A percentile compares a stretch with the other conserved stretches of the same genome.
phyloP scores from a whole-genome alignment of 1,140 invertebrate species.

The Zaprionus inermis region DNA sequence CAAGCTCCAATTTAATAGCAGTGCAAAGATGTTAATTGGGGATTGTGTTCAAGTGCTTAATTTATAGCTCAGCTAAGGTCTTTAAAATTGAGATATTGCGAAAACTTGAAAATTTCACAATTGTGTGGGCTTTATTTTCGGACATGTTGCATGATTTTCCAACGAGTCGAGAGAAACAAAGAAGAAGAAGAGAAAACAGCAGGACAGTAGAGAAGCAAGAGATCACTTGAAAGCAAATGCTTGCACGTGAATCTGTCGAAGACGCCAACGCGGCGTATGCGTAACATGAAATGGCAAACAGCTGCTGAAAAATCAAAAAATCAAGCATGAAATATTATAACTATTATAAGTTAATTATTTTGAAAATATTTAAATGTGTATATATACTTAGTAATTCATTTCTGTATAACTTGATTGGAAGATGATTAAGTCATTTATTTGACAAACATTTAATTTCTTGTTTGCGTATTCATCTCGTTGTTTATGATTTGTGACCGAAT shows the following conservation, averaged over 20 bases:
- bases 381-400: no score
- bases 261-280: conserved; percentile 55
- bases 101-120: conserved; percentile 38
- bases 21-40: conserved; percentile 1
- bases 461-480: not conserved
- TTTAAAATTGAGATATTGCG: conserved; percentile 38
- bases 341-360: conserved; percentile 51
- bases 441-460: not conserved
- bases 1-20: not conserved
- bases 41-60: conserved; percentile 6
- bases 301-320: conserved; percentile 61
- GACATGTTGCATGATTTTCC: conserved; percentile 28
- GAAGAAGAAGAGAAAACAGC: not conserved
- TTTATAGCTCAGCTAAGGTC: conserved; percentile 18
- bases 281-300: conserved; percentile 59
- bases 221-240: conserved; percentile 23
- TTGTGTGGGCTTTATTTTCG: conserved; percentile 42
- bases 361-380: not conserved
- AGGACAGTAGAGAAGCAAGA: not conserved
- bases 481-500: conserved; percentile 7
- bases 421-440: not conserved
- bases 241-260: conserved; percentile 58
- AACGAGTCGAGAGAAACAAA: conserved; percentile 6
- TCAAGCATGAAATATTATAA: conserved; percentile 41
- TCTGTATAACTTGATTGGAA: not conserved